Percentiles rank a stretch among this genome's conserved stretches.
Evolutionary conservation across 2,888 invertebrate species (phyloP).

Genomic region (Tuta absoluta): DNA sequence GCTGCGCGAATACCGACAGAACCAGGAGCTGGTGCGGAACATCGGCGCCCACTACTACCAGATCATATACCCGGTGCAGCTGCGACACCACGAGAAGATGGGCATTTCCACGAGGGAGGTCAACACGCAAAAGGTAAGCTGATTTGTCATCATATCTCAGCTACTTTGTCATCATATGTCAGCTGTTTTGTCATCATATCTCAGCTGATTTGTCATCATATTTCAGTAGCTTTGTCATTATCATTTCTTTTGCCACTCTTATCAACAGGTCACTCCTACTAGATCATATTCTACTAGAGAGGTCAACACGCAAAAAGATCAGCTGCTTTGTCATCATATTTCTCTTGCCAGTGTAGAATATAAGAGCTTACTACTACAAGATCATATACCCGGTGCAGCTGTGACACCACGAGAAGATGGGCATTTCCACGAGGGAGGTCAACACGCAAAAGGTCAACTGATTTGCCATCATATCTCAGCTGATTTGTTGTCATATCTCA

Average conservation of each 20-base stretch:
- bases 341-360: slow-evolving; percentile 51
- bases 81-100: slow-evolving; percentile 97
- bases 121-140: slow-evolving; percentile 91
- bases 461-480: background rate
- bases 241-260: no score
- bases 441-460: slow-evolving; percentile 90
- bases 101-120: slow-evolving; percentile 96
- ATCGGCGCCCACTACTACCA: slow-evolving; percentile 96
- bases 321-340: no score
- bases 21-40: slow-evolving; percentile 94
- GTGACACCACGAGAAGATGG: slow-evolving; percentile 97
- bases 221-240: slow-evolving; percentile 68
- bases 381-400: slow-evolving; percentile 97
- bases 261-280: no score
- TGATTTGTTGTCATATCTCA: no score
- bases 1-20: slow-evolving; percentile 94
- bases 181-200: slow-evolving; percentile 55
- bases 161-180: slow-evolving; percentile 55
- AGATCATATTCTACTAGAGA: no score
- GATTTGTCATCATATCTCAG: background rate
- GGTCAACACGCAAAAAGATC: no score
- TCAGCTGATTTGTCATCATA: background rate
- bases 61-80: slow-evolving; percentile 96
- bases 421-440: slow-evolving; percentile 95
- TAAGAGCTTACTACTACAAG: slow-evolving; percentile 90